Evolutionary conservation across 2,888 invertebrate genomes (phyloP).

Genomic region (Gymnosoma rotundatum): DNA sequence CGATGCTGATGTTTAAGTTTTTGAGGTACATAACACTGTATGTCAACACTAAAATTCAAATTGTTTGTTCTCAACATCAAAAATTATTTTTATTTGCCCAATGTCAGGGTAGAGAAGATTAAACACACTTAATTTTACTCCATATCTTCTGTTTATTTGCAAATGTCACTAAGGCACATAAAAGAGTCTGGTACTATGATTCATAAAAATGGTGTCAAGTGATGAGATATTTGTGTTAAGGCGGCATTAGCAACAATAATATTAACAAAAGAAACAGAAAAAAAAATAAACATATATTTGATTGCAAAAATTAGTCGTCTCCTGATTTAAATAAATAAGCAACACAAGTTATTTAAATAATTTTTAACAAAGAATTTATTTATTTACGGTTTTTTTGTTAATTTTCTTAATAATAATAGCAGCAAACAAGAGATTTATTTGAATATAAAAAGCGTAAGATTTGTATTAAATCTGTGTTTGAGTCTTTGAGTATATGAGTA

Average conservation of each 20-base stretch:
- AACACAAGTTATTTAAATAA: slow-evolving; percentile 49
- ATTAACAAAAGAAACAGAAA: no score
- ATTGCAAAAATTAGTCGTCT: neutral
- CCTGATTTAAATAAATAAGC: slow-evolving; percentile 45
- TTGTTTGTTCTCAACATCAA: neutral
- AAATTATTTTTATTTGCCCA: slow-evolving; percentile 7
- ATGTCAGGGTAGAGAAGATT: slow-evolving; percentile 27
- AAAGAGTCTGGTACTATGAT: neutral
- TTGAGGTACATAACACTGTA: no score
- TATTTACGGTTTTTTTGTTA: slow-evolving; percentile 42
- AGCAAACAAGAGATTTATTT: slow-evolving; percentile 54
- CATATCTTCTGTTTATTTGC: neutral
- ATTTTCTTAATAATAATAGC: slow-evolving; percentile 46
- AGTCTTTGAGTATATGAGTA: neutral
- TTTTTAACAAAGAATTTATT: slow-evolving; percentile 62
- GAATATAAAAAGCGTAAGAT: slow-evolving; percentile 55
- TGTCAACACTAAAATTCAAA: neutral
- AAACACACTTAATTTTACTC: neutral
- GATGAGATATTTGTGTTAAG: slow-evolving; percentile 4
- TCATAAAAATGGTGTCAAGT: slow-evolving; percentile 40
- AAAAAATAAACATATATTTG: neutral
- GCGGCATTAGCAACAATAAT: neutral
- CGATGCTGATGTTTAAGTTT: no score
- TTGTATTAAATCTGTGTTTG: neutral
- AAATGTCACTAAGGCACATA: neutral